Conservation (phyloP, 1,140 invertebrate species). For the Anastrepha ludens region DNA sequence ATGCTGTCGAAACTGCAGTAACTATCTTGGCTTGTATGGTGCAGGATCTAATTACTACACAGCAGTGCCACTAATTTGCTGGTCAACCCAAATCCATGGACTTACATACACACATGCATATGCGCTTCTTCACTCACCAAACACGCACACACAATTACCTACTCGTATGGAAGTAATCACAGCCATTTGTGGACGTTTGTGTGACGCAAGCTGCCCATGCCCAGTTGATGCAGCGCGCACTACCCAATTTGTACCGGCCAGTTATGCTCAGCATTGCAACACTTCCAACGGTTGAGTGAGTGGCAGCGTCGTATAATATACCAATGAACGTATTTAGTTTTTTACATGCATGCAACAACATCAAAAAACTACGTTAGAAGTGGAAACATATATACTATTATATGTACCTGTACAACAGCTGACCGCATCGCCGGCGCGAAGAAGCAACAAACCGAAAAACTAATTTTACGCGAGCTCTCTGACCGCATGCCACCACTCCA, state of each 20-base stretch:
- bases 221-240: constrained; percentile 7
- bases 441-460: constrained; percentile 41
- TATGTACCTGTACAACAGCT: not conserved
- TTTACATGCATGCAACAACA: no score
- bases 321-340: no score
- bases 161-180: not conserved
- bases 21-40: not conserved
- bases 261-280: constrained; percentile 36
- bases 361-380: not conserved
- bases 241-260: constrained; percentile 36
- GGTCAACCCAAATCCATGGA: not conserved
- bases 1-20: not conserved
- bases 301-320: not conserved
- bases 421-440: not conserved
- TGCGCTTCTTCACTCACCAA: constrained; percentile 10
- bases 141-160: not conserved
- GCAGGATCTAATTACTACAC: constrained; percentile 42
- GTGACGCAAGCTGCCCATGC: constrained; percentile 38
- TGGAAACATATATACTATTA: not conserved
- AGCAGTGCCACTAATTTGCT: constrained; percentile 27
- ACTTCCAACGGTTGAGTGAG: constrained; percentile 27
- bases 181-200: not conserved
- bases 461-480: constrained; percentile 18
- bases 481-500: not conserved
- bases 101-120: not conserved